Evolutionary conservation across 2,888 invertebrate genomes (phyloP), one percentile per base, ranked within the genome.

Genomic region (Aquatica leii): DNA sequence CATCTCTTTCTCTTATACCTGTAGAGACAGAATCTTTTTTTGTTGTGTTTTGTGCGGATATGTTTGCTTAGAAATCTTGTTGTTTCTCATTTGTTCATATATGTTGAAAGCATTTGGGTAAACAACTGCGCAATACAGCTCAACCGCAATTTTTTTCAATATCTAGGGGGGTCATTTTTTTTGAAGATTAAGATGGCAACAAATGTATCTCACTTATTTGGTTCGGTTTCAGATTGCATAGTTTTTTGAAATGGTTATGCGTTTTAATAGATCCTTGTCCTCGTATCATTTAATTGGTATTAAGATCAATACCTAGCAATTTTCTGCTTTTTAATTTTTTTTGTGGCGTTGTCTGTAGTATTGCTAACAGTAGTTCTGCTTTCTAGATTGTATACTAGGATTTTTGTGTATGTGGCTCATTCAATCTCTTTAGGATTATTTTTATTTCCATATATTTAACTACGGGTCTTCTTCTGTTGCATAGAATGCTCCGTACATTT

Each of bases 1-100:
- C 17, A 21, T 55, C 34, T 20, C 48, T 37, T 34, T 66, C 56
- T 48, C 59, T 63, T 34, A 66, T 59, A 34, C 62, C 59, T 41
- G 51, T 56, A 24, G 48, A 15, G 12, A 21, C 53, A 43, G 43
- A 41, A 37, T 59, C 52, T 40, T 66, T 31, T 43, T 43, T 43
- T 43, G 43, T 43, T 43, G 43, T 6, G 17, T 43, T 43, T 43
- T 43, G 43, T 43, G 9, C 14, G 24, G 24, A 24, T 24, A 2
- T 24, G 24, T 24, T 24, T 24, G 24, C 24, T 24, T 6, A 6
- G 24, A 24, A 24, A 24, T 6, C 24, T n/a, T n/a, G n/a, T n/a
- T n/a, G n/a, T n/a, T n/a, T n/a, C 24, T 4, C 24, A 24, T 24
- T 24, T 24, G 24, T 24, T 24, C 6, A 2, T 2, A 24, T 24